Base-by-base conservation (phyloP, 2,797 vertebrate species). In the Melanotaenia boesemani region DNA sequence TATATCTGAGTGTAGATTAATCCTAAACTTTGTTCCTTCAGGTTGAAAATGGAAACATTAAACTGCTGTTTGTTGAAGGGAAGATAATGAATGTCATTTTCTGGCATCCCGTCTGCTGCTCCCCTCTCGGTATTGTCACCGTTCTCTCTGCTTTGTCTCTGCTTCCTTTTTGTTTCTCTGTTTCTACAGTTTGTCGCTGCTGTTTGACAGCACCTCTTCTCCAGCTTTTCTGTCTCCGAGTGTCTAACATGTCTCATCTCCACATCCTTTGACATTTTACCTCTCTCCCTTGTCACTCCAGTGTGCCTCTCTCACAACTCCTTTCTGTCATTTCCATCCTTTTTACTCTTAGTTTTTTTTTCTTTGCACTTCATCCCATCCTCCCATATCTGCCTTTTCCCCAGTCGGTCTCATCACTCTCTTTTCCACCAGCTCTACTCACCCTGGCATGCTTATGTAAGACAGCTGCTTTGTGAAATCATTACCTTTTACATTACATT, bases 401-500 rank as follows among this genome's bases (percentile, higher is more conserved):
- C 39, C 74, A 76, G 62, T 41, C 26, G 20, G 28, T 55, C 50
- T 71, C 58, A 63, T 72, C 64, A 34, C 44, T 61, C 48, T 54
- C 22, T 66, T 68, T 68, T 70, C 60, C 64, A 59, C 70, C 60
- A 7, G 18, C 81, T 71, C 63, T 60, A 46, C 65, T 82, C 72
- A 60, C 68, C 37, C 44, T 67, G 70, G 68, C 67, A 13, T 58
- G 61, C 84, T 92, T 85, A 88, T 78, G 81, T 77, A 86, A 89
- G 81, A 63, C 56, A 71, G 79, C 83, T 77, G 70, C 22, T 79
- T 32, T 67, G 75, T 79, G 83, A 90, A 91, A 87, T 92, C 90
- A 90, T 91, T 84, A 84, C 41, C 64, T 69, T 54, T 83, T 74
- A 61, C 74, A 82, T 87, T 79, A 80, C 70, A 50, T 9, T 4